Base-by-base conservation (phyloP, 2,113 vertebrate species). In the Chascanopsetta lugubris region DNA sequence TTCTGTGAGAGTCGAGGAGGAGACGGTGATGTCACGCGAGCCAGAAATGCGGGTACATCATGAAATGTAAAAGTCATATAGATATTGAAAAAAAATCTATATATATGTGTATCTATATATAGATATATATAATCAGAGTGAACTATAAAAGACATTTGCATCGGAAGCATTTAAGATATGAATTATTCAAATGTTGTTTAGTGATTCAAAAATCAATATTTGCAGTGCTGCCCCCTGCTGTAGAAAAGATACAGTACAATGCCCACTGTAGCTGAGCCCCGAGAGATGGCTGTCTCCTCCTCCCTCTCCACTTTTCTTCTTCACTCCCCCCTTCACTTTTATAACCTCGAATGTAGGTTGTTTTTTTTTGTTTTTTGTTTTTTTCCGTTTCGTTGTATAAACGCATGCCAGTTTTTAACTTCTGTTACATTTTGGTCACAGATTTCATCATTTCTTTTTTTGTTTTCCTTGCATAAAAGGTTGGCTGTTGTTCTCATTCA, bases 351-450 rank as follows among this genome's bases (percentile, higher is more conserved):
- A 59, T 40, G 29, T 62, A 55, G 47, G 20, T 26, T 84, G 61
- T n/a, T n/a, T n/a, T n/a, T n/a, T n/a, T n/a, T n/a, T n/a, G n/a
- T n/a, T n/a, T n/a, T n/a, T n/a, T n/a, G n/a, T n/a, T n/a, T n/a
- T n/a, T n/a, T n/a, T n/a, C n/a, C 62, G 36, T 66, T 67, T 66
- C 50, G 53, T 77, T 70, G 61, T 80, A 42, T 71, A 56, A 82
- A 38, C 74, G 69, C 76, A 72, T 81, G 75, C 68, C 73, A 63
- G 45, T 62, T 84, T 73, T 82, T 59, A 61, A 79, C 46, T 60
- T 74, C 57, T 80, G 69, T 88, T 85, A 79, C 69, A 66, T 50
- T 84, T 74, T 64, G 61, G 68, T 81, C 84, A 80, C 71, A 67
- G 51, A 77, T 67, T 85, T 75, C 18, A 55, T 49, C 21, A 77